These are phyloP conservation scores for Lasiurus borealis DNA, from an alignment of 2,113 vertebrate species.

Conservation along the genomic window DNA sequence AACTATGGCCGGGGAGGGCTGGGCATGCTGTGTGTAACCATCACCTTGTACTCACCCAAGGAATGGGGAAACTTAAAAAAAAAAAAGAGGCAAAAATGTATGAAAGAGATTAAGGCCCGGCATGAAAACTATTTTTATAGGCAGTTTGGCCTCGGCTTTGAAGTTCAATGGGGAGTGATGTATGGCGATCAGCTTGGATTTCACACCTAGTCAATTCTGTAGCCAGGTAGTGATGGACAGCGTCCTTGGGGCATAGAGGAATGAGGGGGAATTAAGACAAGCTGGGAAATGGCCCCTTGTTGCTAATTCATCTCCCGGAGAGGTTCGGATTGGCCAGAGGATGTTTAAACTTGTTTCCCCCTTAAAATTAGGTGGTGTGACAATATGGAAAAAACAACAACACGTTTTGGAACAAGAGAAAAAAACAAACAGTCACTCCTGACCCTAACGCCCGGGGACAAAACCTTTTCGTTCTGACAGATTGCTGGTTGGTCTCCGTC, in stretches of 20 bases:
- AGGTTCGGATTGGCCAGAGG: not conserved
- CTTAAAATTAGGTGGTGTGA: conserved; percentile 46
- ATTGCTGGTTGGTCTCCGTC: not conserved
- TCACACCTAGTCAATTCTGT: conserved; percentile 82
- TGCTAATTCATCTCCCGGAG: conserved; percentile 40
- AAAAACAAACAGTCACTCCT: not conserved
- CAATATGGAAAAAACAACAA: not conserved
- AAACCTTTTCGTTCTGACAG: not conserved
- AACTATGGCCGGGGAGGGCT: not conserved
- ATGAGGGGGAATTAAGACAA: conserved; percentile 77
- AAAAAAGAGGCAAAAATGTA: conserved; percentile 56
- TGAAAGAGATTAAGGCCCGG: conserved; percentile 81
- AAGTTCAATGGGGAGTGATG: conserved; percentile 78
- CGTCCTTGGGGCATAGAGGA: conserved; percentile 71
- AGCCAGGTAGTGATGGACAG: conserved; percentile 73
- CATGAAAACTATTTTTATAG: conserved; percentile 84
- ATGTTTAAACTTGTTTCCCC: not conserved
- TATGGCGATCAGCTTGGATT: conserved; percentile 74
- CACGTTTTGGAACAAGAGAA: not conserved
- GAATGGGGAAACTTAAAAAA: conserved; percentile 58
- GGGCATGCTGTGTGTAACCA: not conserved
- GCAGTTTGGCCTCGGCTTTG: conserved; percentile 79
- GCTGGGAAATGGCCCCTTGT: conserved; percentile 64
- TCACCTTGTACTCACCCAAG: conserved; percentile 43
- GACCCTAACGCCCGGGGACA: not conserved